Evolutionary conservation across 2,888 invertebrate species (phyloP), one percentile per base, ranked within the genome.

Genomic region (Acholoe squamosa): DNA sequence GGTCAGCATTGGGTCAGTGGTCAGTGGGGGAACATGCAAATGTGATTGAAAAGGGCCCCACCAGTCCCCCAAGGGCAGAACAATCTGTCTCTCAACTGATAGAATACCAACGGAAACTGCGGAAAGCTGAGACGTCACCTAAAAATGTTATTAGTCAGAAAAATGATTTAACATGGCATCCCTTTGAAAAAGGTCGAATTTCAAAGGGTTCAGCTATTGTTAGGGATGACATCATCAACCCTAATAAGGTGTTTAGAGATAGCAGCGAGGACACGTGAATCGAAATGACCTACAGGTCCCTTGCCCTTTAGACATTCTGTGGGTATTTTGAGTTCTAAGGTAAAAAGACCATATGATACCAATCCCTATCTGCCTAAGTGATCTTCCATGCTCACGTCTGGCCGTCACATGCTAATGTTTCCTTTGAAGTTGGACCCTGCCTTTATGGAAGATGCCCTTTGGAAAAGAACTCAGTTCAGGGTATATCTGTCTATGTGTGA

Each of bases 111-210:
- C 61, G 61, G 61, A 61, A 61, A 61, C 61, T n/a, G n/a, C 61
- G n/a, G 61, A 61, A 61, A 61, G 61, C 22, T 61, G 61, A 61
- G n/a, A 61, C n/a, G 61, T 61, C 61, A 61, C 61, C 61, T 61
- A 61, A n/a, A 61, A 43, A 43, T 3, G 61, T 61, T 61, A 61
- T n/a, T 61, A 61, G n/a, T 19, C 61, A 61, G 61, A 3, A n/a
- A 61, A 3, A 61, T n/a, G 61, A 61, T 61, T 61, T 61, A 61
- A 61, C 61, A 61, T 61, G 61, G 14, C 61, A n/a, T n/a, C 61
- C 19, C 19, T n/a, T n/a, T 61, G 61, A n/a, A 61, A 61, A 19
- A 19, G 61, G 61, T 61, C 61, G 61, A 61, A 19, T n/a, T 19
- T 61, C 61, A 61, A 61, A 61, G 61, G n/a, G 61, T 61, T 61